Conservation (phyloP, 2,797 vertebrate genomes). For the Sciaenops ocellatus region DNA sequence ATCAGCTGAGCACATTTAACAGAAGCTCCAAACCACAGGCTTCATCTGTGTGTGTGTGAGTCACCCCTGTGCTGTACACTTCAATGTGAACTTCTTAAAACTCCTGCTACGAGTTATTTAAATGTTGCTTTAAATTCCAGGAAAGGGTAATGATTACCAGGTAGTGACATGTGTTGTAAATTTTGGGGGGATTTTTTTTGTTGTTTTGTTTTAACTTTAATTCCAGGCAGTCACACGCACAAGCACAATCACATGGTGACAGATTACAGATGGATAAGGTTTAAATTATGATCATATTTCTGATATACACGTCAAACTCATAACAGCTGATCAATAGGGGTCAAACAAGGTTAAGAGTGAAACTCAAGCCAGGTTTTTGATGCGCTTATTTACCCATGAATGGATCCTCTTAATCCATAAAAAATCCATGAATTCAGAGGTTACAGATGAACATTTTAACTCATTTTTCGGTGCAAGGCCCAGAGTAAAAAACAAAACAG, state of each 20-base stretch:
- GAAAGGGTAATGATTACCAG: slow-evolving; percentile 21
- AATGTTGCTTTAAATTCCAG: not conserved
- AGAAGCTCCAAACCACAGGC: no score
- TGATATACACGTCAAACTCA: not conserved
- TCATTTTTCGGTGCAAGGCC: not conserved
- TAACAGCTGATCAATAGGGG: not conserved
- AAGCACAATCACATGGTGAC: not conserved
- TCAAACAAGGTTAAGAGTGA: not conserved
- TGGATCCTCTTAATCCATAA: no score
- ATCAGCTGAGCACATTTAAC: no score
- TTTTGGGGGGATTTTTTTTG: not conserved
- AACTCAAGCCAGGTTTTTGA: not conserved
- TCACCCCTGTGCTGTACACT: not conserved
- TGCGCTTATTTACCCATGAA: no score
- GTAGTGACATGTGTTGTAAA: not conserved
- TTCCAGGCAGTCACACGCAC: not conserved
- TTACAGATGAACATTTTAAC: not conserved
- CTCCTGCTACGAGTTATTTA: not conserved
- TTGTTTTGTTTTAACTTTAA: no score
- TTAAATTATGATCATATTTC: not conserved
- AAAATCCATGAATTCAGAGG: not conserved
- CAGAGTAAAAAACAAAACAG: not conserved
- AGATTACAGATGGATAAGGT: no score
- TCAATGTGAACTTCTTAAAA: not conserved
- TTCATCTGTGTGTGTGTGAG: not conserved